Evolutionary conservation across 2,797 vertebrate species (phyloP).

Genomic region (Gambusia yucatana): DNA sequence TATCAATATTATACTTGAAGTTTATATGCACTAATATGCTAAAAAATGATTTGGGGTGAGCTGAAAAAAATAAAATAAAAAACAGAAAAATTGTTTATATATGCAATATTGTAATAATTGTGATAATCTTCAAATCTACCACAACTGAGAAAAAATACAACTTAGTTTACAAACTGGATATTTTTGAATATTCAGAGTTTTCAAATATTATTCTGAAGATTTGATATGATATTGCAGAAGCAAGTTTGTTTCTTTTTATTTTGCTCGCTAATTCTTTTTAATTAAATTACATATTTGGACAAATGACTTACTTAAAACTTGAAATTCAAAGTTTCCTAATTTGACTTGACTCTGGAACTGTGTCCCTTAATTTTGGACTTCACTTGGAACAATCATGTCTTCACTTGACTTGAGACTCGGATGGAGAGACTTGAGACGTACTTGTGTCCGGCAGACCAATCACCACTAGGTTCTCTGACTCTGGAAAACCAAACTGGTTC

Average conservation of each 20-base stretch:
- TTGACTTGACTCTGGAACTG: background rate
- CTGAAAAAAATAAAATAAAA: background rate
- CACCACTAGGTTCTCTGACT: background rate
- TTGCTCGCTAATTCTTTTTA: background rate
- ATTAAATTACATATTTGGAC: background rate
- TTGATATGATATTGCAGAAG: background rate
- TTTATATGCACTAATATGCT: background rate
- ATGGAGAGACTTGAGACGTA: background rate
- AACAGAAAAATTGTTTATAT: background rate
- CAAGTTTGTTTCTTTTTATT: background rate
- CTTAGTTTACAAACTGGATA: background rate
- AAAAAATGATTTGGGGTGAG: background rate
- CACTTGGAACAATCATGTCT: background rate
- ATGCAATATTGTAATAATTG: background rate
- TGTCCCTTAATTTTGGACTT: background rate
- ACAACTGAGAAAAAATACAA: background rate
- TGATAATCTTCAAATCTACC: background rate
- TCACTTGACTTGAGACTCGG: too few relatives aligned
- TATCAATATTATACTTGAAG: background rate
- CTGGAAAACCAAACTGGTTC: background rate
- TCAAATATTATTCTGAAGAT: background rate
- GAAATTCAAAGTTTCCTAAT: background rate
- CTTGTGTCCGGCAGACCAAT: background rate
- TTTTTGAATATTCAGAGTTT: background rate
- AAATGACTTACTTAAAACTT: background rate